Conservation (phyloP, 2,113 vertebrate genomes). For the Chiloscyllium plagiosum region DNA sequence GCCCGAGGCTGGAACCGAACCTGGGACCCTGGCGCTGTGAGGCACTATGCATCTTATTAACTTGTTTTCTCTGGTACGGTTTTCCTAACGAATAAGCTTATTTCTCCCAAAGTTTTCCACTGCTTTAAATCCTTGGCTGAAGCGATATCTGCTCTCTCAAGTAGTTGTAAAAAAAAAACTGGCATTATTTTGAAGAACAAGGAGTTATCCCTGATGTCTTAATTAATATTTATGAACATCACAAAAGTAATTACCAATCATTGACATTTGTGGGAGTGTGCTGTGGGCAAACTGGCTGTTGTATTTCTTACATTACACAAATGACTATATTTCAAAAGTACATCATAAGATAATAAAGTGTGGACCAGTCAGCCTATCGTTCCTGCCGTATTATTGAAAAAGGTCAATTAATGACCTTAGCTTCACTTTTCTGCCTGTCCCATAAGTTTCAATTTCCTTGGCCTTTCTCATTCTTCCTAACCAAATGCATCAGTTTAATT, state of each 20-base stretch:
- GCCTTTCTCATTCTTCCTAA: too few relatives aligned
- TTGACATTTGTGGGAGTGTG: neutral
- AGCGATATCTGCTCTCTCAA: neutral
- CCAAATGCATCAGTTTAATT: too few relatives aligned
- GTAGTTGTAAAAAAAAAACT: neutral
- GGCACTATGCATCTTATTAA: too few relatives aligned
- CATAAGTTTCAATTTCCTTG: too few relatives aligned
- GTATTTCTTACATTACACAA: neutral
- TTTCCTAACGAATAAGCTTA: neutral
- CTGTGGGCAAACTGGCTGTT: neutral
- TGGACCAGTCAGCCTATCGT: neutral
- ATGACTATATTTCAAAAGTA: neutral
- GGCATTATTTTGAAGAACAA: neutral
- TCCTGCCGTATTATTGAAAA: neutral
- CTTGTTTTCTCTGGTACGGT: neutral
- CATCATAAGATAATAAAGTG: neutral
- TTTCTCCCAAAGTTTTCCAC: neutral
- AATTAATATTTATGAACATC: neutral
- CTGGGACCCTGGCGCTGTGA: too few relatives aligned
- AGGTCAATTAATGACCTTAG: too few relatives aligned
- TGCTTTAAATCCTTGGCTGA: neutral
- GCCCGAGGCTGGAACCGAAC: too few relatives aligned
- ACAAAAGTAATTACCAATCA: neutral
- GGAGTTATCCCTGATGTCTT: neutral
- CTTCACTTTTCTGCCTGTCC: too few relatives aligned